A percentile compares a stretch with the other conserved stretches of the same genome.
phyloP scores from a whole-genome alignment of 2,797 vertebrate genomes.

The Acanthurus leucopareius region DNA sequence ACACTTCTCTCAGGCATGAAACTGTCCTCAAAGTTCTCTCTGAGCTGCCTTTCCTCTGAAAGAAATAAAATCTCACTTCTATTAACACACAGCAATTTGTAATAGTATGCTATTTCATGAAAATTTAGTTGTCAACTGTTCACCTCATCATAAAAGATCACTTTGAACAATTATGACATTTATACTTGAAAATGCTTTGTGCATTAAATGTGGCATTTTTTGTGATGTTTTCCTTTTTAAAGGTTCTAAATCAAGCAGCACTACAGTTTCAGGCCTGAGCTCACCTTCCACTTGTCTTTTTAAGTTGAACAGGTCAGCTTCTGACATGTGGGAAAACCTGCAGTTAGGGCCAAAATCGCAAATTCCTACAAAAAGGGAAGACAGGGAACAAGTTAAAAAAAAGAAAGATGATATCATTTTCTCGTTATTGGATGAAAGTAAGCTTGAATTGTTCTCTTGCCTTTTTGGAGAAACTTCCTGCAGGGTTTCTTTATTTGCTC shows the following conservation, averaged over 20 bases:
- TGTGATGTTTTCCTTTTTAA: neutral
- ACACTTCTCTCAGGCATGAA: conserved; percentile 74
- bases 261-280: conserved; percentile 52
- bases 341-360: conserved; percentile 95
- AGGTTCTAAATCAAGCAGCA: conserved; percentile 18
- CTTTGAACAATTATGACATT: neutral
- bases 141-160: neutral
- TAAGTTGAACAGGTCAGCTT: conserved; percentile 88
- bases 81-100: neutral
- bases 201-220: neutral
- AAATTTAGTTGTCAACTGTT: neutral
- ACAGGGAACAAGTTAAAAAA: neutral
- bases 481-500: conserved; percentile 95
- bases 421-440: neutral
- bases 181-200: neutral
- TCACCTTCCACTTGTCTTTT: conserved; percentile 90
- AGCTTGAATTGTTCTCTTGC: conserved; percentile 67
- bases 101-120: neutral
- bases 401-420: neutral
- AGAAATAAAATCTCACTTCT: conserved; percentile 22
- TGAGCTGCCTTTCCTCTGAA: conserved; percentile 88
- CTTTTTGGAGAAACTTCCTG: conserved; percentile 94
- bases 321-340: conserved; percentile 96
- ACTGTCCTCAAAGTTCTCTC: conserved; percentile 78
- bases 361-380: conserved; percentile 84